Percentiles rank a stretch among this genome's conserved stretches.
These are phyloP conservation scores for Petromus typicus DNA, from an alignment of 2,113 vertebrate genomes.

Conservation along the genomic window DNA sequence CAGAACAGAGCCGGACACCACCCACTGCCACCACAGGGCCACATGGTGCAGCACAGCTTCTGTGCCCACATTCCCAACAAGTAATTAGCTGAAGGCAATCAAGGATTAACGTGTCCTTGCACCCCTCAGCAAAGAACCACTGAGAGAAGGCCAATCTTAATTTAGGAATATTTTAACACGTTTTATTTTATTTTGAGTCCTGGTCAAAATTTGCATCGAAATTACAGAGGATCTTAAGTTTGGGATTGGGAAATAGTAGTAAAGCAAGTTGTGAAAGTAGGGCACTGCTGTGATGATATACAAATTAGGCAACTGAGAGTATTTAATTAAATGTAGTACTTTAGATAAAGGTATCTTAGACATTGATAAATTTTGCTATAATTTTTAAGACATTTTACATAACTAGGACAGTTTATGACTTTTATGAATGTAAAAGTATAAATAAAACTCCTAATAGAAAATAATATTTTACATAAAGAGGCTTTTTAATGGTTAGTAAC, in stretches of 20 bases:
- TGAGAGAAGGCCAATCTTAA: neutral
- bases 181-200: neutral
- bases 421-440: neutral
- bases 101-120: neutral
- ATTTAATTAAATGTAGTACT: neutral
- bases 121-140: neutral
- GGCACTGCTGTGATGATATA: neutral
- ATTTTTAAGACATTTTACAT: neutral
- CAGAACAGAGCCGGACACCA: neutral
- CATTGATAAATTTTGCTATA: neutral
- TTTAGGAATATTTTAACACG: neutral
- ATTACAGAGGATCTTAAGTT: neutral
- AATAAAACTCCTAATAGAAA: neutral
- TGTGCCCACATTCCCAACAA: fast-evolving
- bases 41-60: neutral
- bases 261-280: neutral
- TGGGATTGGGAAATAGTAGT: neutral
- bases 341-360: neutral
- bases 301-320: neutral
- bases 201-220: neutral
- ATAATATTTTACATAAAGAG: neutral
- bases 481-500: neutral
- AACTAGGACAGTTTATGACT: neutral
- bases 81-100: neutral
- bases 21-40: fast-evolving